Percentiles rank a stretch among this genome's conserved stretches.
Evolutionary conservation across 64 coral and sea anemone species (phyloP).

Genomic region (Dendronephthya gigantea): DNA sequence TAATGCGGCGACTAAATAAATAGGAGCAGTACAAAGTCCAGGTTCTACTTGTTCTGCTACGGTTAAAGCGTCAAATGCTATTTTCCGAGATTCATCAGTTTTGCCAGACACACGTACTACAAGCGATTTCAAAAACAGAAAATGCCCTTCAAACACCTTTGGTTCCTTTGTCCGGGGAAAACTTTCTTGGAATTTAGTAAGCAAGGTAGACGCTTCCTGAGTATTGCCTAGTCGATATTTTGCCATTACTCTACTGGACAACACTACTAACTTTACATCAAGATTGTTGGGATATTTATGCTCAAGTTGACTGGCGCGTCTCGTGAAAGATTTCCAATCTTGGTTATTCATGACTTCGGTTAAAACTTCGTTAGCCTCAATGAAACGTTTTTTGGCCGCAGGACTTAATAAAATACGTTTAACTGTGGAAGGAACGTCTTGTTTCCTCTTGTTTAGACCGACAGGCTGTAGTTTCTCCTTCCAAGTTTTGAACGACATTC

Average conservation of each 20-base stretch:
- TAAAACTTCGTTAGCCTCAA: not conserved
- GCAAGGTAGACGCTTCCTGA: not conserved
- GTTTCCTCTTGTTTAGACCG: too few relatives aligned
- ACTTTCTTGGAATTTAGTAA: not conserved
- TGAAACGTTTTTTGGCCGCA: not conserved
- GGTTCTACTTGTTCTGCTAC: not conserved
- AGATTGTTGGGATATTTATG: too few relatives aligned
- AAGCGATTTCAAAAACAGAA: not conserved
- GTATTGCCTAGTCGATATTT: not conserved
- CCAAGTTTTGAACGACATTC: not conserved
- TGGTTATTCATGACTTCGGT: not conserved
- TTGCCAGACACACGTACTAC: not conserved
- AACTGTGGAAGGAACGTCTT: not conserved
- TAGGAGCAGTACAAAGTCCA: not conserved
- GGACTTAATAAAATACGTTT: not conserved
- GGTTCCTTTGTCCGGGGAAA: not conserved
- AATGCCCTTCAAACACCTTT: not conserved
- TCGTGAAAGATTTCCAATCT: not conserved
- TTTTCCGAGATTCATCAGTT: not conserved
- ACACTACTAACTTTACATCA: not conserved
- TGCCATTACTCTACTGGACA: not conserved
- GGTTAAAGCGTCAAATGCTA: not conserved
- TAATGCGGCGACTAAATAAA: not conserved
- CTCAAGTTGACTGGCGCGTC: not conserved
- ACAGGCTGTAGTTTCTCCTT: not conserved